Conservation (phyloP, 2,113 vertebrate genomes). For the Hippocampus comes region DNA sequence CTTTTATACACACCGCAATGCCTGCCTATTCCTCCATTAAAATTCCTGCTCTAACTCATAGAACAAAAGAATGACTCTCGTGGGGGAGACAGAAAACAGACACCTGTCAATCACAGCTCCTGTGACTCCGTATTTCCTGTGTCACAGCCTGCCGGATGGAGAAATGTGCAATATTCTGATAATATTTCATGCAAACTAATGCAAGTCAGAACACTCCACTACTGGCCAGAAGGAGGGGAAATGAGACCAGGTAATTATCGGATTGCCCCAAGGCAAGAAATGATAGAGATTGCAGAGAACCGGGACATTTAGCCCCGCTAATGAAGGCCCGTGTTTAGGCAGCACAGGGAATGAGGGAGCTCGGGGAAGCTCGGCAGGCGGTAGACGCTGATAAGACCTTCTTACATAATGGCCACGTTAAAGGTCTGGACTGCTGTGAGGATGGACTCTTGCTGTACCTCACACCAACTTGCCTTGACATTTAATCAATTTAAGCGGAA, state of each 20-base stretch:
- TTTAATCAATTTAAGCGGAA: neutral
- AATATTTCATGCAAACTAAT: conserved; percentile 80
- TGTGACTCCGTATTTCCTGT: conserved; percentile 59
- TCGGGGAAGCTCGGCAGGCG: conserved; percentile 62
- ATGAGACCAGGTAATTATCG: conserved; percentile 78
- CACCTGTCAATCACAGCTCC: conserved; percentile 70
- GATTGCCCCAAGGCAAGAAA: conserved; percentile 74
- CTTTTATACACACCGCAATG: conserved; percentile 45
- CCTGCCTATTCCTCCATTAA: conserved; percentile 52
- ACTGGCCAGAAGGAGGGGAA: conserved; percentile 74
- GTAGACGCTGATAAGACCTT: conserved; percentile 70
- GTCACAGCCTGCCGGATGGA: conserved; percentile 66
- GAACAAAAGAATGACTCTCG: conserved; percentile 66
- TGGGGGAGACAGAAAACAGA: conserved; percentile 67
- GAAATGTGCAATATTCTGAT: conserved; percentile 79
- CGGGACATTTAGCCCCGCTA: conserved; percentile 77
- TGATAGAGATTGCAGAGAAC: conserved; percentile 77
- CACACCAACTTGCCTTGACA: conserved; percentile 7
- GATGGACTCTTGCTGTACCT: conserved; percentile 40
- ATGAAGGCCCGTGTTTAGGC: conserved; percentile 74
- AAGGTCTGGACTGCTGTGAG: conserved; percentile 41
- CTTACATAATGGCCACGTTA: conserved; percentile 70
- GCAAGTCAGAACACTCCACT: conserved; percentile 73
- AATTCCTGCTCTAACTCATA: conserved; percentile 49
- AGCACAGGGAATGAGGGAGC: conserved; percentile 50